A percentile compares a stretch with the other conserved stretches of the same genome.
Conservation (phyloP, 1,140 invertebrate genomes). For the Platyscapa corneri region DNA sequence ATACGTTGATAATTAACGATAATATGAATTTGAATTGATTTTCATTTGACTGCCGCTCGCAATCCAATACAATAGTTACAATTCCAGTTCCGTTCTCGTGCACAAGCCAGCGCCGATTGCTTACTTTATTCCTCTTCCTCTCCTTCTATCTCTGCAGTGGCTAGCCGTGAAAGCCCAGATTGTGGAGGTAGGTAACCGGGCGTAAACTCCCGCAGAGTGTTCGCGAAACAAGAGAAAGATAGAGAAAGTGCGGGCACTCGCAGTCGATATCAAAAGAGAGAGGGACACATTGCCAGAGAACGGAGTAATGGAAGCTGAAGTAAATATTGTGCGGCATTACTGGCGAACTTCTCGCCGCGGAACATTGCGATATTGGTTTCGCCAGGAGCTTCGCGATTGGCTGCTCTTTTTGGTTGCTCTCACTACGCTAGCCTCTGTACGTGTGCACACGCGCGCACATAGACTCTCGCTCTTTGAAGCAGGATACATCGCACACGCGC, state of each 20-base stretch:
- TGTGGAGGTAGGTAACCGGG: constrained; percentile 57
- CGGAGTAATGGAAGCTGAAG: constrained; percentile 73
- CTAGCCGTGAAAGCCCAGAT: constrained; percentile 48
- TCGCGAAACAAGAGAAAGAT: constrained; percentile 16
- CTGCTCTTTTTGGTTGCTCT: constrained; percentile 53
- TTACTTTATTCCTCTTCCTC: constrained; percentile 5
- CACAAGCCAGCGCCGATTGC: not conserved
- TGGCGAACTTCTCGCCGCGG: constrained; percentile 67
- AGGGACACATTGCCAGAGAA: constrained; percentile 54
- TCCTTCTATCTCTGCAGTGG: constrained; percentile 13
- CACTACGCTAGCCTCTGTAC: not conserved
- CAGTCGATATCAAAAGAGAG: constrained; percentile 46
- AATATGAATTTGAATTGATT: not conserved
- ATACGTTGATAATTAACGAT: not conserved
- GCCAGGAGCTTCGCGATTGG: constrained; percentile 58
- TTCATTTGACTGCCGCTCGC: constrained; percentile 17
- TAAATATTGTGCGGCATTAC: constrained; percentile 72
- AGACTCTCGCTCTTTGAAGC: not conserved
- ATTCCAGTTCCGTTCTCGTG: constrained; percentile 22
- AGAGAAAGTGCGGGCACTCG: not conserved
- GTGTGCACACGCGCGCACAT: not conserved
- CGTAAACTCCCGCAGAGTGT: not conserved
- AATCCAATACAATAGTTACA: constrained; percentile 24
- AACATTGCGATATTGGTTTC: constrained; percentile 73
- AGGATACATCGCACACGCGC: not conserved